Base-by-base conservation (phyloP, 2,797 vertebrate genomes). In the Arrhamphus sclerolepis region DNA sequence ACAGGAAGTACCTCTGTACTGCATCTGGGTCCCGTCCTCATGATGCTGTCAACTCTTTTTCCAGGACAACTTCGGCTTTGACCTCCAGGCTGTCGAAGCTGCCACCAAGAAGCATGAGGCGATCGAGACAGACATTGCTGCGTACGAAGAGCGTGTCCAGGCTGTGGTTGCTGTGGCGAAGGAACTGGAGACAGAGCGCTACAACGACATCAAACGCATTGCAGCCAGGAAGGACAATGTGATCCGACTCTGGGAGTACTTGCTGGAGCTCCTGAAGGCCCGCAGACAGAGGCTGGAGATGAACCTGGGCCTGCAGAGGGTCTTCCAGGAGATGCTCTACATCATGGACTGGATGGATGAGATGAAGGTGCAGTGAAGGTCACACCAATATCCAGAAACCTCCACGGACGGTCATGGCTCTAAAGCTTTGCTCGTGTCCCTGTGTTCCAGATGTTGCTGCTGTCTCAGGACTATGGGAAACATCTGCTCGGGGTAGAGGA, bases 311-410 rank as follows among this genome's bases (percentile, higher is more conserved):
- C 88, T 99, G 79, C 97, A 98, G 82, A 95, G 95, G 18, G 96
- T 99, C 76, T 99, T 99, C 91, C 97, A 98, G 92, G 97, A 98
- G 78, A 87, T 98, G 97, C 94, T 98, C 0, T 93, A 97, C 89
- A 97, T 98, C 78, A 98, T 98, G 96, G 97, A 98, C 92, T 99
- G 97, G 97, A 99, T 98, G 97, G 96, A 98, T 1, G 95, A 98
- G 88, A 98, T 97, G 95, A 98, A 98, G 95, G 96, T 96, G 53
- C 2, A 0, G 7, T 6, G 2, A 38, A 0, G 92, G 92, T 5
- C 90, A 92, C 3, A 17, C 40, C 0, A 1, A 20, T 4, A 6
- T 4, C 16, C 78, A 92, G 10, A 6, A 4, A 13, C 28, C 17
- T 16, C 16, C 19, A 21, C 11, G 2, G 10, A 0, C n/a, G 22